Evolutionary conservation across 2,797 vertebrate species (phyloP).

Genomic region (Melanotaenia trifasciata): DNA sequence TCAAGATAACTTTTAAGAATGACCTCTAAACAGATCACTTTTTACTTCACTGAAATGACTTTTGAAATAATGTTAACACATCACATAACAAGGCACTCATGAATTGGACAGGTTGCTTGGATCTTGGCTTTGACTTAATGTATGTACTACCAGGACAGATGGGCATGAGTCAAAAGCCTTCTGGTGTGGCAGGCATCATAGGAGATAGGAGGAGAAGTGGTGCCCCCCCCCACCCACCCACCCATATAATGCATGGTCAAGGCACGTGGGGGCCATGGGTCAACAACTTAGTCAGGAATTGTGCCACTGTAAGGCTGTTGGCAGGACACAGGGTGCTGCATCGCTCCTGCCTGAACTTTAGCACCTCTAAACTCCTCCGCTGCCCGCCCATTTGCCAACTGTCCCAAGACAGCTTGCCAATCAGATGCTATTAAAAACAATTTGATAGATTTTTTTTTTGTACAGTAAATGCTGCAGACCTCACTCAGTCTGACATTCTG

Average conservation of each 20-base stretch:
- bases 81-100: constrained; percentile 53
- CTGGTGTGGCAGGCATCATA: constrained; percentile 79
- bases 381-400: constrained; percentile 87
- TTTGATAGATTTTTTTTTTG: constrained; percentile 69
- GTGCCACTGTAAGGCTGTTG: constrained; percentile 80
- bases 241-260: constrained; percentile 74
- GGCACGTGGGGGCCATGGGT: constrained; percentile 85
- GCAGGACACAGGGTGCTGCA: constrained; percentile 81
- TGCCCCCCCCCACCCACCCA: constrained; percentile 38
- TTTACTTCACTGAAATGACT: constrained; percentile 34
- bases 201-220: constrained; percentile 66
- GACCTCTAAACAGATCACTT: constrained; percentile 13
- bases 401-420: constrained; percentile 84
- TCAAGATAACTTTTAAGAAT: constrained; percentile 37
- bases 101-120: constrained; percentile 71
- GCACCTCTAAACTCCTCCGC: constrained; percentile 86
- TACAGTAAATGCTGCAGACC: constrained; percentile 60
- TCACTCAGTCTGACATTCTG: constrained; percentile 45
- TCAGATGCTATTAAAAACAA: constrained; percentile 81
- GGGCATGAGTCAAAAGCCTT: constrained; percentile 89
- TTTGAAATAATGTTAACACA: constrained; percentile 60
- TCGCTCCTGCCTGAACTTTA: constrained; percentile 86
- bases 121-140: constrained; percentile 79
- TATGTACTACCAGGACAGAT: constrained; percentile 84
- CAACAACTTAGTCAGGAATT: constrained; percentile 84